Percentiles rank a stretch among this genome's conserved stretches.
These are phyloP conservation scores for Eurypyga helias DNA, from an alignment of 2,113 vertebrate genomes.

Conservation along the genomic window DNA sequence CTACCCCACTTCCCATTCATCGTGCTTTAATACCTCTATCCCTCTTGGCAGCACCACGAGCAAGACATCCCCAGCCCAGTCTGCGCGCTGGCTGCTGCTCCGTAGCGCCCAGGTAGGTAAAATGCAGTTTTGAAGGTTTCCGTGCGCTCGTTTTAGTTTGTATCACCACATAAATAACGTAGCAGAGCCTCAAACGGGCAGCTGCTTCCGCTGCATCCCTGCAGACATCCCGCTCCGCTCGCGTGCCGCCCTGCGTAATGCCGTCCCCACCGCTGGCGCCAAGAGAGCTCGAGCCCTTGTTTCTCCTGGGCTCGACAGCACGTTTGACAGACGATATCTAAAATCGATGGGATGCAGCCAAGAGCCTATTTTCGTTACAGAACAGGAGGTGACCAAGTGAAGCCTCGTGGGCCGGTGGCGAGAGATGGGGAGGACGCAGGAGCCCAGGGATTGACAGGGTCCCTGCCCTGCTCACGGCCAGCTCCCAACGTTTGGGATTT, in stretches of 20 bases:
- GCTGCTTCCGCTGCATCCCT: neutral
- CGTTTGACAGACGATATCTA: neutral
- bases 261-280: neutral
- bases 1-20: neutral
- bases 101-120: accelerated
- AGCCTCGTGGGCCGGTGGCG: neutral
- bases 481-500: neutral
- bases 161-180: accelerated
- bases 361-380: neutral
- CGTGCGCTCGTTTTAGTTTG: accelerated
- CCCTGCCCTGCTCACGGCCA: neutral
- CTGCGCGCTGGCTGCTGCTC: neutral
- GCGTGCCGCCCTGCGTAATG: accelerated
- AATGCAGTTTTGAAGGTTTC: neutral
- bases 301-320: neutral
- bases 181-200: neutral
- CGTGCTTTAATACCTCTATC: neutral
- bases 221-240: accelerated
- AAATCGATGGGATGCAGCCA: neutral
- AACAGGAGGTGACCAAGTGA: constrained; percentile 39
- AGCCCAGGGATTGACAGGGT: neutral
- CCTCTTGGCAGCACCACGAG: neutral
- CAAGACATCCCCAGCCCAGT: neutral
- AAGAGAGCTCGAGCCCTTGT: neutral
- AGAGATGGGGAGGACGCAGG: neutral